A percentile compares a stretch with the other conserved stretches of the same genome.
Evolutionary conservation across 2,888 invertebrate genomes (phyloP).

Genomic region (Portevinia maculata): DNA sequence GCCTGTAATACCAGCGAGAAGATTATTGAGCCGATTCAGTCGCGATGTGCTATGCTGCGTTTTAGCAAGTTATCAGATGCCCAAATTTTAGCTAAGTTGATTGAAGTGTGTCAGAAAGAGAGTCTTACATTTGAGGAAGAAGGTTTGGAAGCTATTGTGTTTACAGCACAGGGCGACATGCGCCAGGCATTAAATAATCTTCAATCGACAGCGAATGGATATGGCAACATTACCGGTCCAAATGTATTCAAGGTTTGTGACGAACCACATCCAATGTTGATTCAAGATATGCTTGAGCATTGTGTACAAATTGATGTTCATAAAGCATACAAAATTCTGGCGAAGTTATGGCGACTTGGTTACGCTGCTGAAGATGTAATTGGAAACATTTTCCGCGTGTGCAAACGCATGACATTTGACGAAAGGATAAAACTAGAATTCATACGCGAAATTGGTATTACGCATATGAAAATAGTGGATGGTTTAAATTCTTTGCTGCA

Average conservation of each 20-base stretch:
- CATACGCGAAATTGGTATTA: constrained; percentile 94
- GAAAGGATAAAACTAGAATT: constrained; percentile 93
- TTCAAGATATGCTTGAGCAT: constrained; percentile 94
- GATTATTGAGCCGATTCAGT: constrained; percentile 99
- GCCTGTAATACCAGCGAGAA: constrained; percentile 99
- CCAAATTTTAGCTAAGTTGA: constrained; percentile 92
- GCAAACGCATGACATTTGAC: constrained; percentile 91
- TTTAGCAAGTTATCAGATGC: constrained; percentile 95
- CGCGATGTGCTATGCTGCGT: constrained; percentile 97
- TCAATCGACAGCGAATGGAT: constrained; percentile 96
- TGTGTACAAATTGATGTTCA: constrained; percentile 92
- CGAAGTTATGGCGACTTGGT: constrained; percentile 95
- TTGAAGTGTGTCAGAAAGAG: constrained; percentile 90
- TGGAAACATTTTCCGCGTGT: constrained; percentile 96
- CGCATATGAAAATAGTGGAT: constrained; percentile 95
- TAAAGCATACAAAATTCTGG: constrained; percentile 93
- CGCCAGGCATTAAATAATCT: constrained; percentile 98
- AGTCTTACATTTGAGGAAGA: constrained; percentile 92
- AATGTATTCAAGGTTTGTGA: constrained; percentile 99
- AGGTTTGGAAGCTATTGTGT: constrained; percentile 97
- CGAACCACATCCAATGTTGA: constrained; percentile 97
- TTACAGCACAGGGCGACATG: constrained; percentile 99
- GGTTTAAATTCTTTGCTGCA: constrained; percentile 94
- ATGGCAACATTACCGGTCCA: constrained; percentile 93
- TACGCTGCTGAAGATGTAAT: constrained; percentile 99